Conservation (phyloP, 35 echinoderm and acorn worm genomes). For the Ophiothrix spiculata region DNA sequence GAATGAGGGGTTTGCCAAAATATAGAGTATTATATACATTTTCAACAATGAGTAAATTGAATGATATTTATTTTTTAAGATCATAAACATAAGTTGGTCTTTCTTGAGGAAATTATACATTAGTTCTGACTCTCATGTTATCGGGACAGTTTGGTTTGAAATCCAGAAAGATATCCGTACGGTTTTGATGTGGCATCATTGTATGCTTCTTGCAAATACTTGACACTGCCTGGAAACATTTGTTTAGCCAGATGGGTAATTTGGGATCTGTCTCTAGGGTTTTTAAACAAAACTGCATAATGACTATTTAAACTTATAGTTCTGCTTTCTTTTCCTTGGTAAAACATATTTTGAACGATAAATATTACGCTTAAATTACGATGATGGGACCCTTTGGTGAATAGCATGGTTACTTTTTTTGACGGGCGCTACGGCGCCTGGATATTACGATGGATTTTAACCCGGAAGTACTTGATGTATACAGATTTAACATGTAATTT, state of each 20-base stretch:
- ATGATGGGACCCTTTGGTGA: background rate
- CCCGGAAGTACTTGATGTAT: too few relatives aligned
- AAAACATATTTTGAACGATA: conserved; percentile 43
- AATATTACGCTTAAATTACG: conserved; percentile 32
- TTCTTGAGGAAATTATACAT: conserved; percentile 55
- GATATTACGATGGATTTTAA: too few relatives aligned
- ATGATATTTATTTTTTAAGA: conserved; percentile 16
- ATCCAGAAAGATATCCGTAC: conserved; percentile 64
- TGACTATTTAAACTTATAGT: conserved; percentile 67
- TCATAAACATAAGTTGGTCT: conserved; percentile 8
- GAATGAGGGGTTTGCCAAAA: conserved; percentile 27
- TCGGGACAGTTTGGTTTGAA: conserved; percentile 60
- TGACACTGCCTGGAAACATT: conserved; percentile 49
- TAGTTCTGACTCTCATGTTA: conserved; percentile 25
- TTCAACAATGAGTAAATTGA: background rate
- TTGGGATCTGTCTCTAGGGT: conserved; percentile 64
- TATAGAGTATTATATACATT: background rate
- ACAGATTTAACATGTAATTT: too few relatives aligned
- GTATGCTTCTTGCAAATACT: conserved; percentile 57
- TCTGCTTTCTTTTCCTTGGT: conserved; percentile 47
- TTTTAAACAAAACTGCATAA: conserved; percentile 78
- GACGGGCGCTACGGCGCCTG: too few relatives aligned
- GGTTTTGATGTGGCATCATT: conserved; percentile 44
- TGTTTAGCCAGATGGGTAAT: conserved; percentile 57
- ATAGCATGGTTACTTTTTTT: too few relatives aligned